phyloP scores from a whole-genome alignment of 2,888 invertebrate species.

The Quadriops clusia region DNA sequence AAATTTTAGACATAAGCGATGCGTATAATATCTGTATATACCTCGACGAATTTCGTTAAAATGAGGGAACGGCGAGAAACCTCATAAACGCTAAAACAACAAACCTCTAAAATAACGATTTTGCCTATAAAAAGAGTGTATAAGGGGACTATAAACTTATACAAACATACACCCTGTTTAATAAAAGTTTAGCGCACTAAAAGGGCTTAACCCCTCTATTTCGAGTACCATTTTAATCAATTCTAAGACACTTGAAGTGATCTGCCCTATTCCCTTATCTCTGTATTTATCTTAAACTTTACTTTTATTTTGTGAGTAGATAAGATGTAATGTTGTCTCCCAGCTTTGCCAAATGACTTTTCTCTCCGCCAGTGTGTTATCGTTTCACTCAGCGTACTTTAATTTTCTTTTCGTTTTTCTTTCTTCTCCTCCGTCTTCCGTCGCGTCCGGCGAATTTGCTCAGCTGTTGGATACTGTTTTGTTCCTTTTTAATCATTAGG shows the following conservation, averaged over 20 bases:
- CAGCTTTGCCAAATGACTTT: conserved; percentile 28
- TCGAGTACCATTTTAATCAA: conserved; percentile 36
- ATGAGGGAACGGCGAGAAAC: no score
- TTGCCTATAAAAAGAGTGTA: no score
- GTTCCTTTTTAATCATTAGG: conserved; percentile 31
- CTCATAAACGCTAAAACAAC: no score
- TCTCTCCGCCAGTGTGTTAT: conserved; percentile 27
- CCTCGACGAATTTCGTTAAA: no score
- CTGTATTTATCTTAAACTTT: conserved; percentile 35
- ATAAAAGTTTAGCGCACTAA: conserved; percentile 26
- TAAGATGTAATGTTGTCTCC: conserved; percentile 26
- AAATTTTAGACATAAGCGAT: no score
- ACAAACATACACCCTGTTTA: no score
- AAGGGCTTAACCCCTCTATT: conserved; percentile 31
- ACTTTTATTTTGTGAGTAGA: conserved; percentile 34
- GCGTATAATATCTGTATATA: no score
- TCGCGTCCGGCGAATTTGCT: conserved; percentile 24
- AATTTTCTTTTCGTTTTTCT: conserved; percentile 18
- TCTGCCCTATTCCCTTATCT: conserved; percentile 32
- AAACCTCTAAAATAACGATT: no score
- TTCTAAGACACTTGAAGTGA: conserved; percentile 34
- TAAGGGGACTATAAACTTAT: no score
- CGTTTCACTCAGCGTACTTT: conserved; percentile 21
- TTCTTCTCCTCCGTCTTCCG: conserved; percentile 16
- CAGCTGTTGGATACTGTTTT: conserved; percentile 24